These are phyloP conservation scores for Pempheris klunzingeri DNA, from an alignment of 2,797 vertebrate species.

Conservation along the genomic window DNA sequence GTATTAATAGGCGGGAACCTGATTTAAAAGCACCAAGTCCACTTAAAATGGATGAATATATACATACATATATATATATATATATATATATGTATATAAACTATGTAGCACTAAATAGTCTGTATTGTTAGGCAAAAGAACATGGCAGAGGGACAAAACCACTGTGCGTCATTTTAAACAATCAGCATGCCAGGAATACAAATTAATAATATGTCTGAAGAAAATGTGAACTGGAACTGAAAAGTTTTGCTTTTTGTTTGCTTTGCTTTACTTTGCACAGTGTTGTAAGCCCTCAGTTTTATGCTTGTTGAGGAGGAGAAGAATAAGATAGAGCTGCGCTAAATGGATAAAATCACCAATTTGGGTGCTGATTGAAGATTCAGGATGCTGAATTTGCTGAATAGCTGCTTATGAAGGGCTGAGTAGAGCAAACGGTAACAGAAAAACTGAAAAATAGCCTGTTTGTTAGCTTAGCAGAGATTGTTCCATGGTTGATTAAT, in stretches of 20 bases:
- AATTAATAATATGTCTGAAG: background rate
- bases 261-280: background rate
- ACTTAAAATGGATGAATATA: too few species aligned
- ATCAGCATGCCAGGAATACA: background rate
- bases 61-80: too few species aligned
- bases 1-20: background rate
- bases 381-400: background rate
- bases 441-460: background rate
- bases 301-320: background rate
- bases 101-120: too few species aligned
- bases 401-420: background rate
- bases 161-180: background rate
- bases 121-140: background rate
- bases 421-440: background rate
- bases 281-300: background rate
- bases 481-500: background rate
- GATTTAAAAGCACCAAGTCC: background rate
- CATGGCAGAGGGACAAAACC: background rate
- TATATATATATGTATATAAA: too few species aligned
- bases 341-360: background rate
- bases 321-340: background rate
- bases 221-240: background rate
- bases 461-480: background rate
- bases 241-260: background rate
- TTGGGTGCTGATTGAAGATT: too few species aligned